phyloP scores from a whole-genome alignment of 2,888 invertebrate species.

The Pachymerium ferrugineum region DNA sequence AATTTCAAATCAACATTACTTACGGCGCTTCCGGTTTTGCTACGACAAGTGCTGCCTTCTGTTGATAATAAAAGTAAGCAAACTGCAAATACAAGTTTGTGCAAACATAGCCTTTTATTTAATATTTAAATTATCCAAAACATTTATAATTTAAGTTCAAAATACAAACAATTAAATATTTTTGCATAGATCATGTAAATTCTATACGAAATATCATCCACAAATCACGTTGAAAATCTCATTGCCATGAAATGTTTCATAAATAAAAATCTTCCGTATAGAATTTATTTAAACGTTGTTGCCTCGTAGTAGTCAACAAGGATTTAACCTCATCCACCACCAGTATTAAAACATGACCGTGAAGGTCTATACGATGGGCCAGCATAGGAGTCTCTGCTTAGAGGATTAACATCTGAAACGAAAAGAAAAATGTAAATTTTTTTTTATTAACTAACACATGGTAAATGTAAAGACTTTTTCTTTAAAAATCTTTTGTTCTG shows the following conservation, averaged over 20 bases:
- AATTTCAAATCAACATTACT: no score
- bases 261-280: background rate
- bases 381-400: background rate
- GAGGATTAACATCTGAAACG: slow-evolving; percentile 23
- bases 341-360: background rate
- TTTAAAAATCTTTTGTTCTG: background rate
- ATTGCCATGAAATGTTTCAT: background rate
- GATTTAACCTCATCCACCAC: slow-evolving; percentile 30
- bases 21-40: no score
- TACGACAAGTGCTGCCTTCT: no score
- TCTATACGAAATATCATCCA: background rate
- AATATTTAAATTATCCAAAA: no score
- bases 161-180: no score
- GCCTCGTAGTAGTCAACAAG: background rate
- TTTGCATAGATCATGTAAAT: no score
- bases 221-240: background rate
- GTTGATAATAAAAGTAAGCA: no score
- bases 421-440: background rate
- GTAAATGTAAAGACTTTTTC: background rate
- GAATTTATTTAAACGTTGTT: background rate
- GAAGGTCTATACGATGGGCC: background rate
- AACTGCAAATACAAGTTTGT: no score
- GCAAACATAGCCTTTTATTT: no score
- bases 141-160: no score
- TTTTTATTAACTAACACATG: background rate